Base-by-base conservation (phyloP, 2,113 vertebrate species). In the Tor tambroides region DNA sequence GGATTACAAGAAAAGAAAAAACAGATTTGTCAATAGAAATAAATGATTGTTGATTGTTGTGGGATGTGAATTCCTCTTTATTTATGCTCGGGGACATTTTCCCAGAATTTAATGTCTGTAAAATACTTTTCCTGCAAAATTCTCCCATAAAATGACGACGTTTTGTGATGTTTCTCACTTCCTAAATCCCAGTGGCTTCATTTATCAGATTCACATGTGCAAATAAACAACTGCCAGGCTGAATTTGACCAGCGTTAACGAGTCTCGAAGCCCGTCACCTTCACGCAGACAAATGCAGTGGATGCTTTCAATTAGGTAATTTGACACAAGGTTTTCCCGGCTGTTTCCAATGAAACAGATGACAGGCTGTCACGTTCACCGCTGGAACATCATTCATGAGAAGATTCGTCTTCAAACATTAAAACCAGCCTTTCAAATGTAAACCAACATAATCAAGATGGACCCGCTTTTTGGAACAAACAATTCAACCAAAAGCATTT, bases 251-350 rank as follows among this genome's bases (percentile, higher is more conserved):
- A 21, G 76, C 17, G 81, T 35, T 67, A 19, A 61, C 32, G 61
- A 61, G 46, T 78, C 43, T 77, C 43, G 72, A 79, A 56, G 49
- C 61, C 1, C 41, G n/a, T 46, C 56, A 82, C 80, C 80, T 82
- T 63, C 80, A 32, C 6, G 14, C 61, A 83, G 61, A 83, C 63
- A 12, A 23, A 49, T 69, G 61, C 8, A 49, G n/a, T 69, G 80
- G 80, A 83, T 83, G 80, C 80, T 69, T 83, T 83, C 80, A 69
- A 83, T 83, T 83, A 32, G 63, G n/a, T 83, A 8, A 46, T 83
- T 28, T 51, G 63, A 83, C 61, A 32, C 38, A 23, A 83, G 4
- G 38, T 63, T 49, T 69, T 49, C n/a, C 46, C 67, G 30, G 67
- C 46, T 21, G 69, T 74, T 84, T 84, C 46, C 83, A 84, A 74